phyloP scores from a whole-genome alignment of 2,113 vertebrate species.

The Apodemus sylvaticus region DNA sequence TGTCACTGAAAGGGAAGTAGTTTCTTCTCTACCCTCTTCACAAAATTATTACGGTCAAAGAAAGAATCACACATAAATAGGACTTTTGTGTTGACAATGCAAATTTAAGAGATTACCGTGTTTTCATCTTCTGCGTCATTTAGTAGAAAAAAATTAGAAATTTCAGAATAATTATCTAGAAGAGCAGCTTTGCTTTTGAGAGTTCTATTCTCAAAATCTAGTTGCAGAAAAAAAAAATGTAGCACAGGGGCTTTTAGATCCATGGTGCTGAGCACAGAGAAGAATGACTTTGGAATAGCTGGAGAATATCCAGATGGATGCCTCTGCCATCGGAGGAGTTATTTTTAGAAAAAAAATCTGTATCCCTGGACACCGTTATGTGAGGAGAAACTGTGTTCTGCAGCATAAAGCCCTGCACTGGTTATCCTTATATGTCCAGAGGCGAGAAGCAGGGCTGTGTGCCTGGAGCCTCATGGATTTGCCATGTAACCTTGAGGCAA shows the following conservation, averaged over 20 bases:
- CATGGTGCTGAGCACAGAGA: conserved; percentile 28
- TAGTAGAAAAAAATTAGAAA: conserved; percentile 1
- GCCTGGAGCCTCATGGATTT: neutral
- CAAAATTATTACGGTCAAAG: conserved; percentile 22
- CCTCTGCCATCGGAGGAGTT: conserved; percentile 39
- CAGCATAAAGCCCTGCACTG: neutral
- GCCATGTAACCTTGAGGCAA: neutral
- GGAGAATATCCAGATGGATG: conserved; percentile 75
- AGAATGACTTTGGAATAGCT: conserved; percentile 56
- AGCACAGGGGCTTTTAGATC: conserved; percentile 29
- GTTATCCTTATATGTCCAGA: neutral
- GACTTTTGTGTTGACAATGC: conserved; percentile 30
- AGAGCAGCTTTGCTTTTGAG: conserved; percentile 27
- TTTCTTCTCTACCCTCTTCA: neutral
- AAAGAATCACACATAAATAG: conserved; percentile 23
- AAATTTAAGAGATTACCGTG: conserved; percentile 10
- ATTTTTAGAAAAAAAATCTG: conserved; percentile 78
- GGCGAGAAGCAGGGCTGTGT: neutral
- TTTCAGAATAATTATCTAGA: conserved; percentile 15
- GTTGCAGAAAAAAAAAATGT: conserved; percentile 34
- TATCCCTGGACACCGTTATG: conserved; percentile 60
- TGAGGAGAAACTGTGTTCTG: conserved; percentile 46
- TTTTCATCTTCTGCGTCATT: conserved; percentile 6
- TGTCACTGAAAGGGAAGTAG: neutral
- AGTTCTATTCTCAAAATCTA: neutral